These are phyloP conservation scores for Drosophila azteca DNA, from an alignment of 1,140 invertebrate genomes.

Conservation along the genomic window DNA sequence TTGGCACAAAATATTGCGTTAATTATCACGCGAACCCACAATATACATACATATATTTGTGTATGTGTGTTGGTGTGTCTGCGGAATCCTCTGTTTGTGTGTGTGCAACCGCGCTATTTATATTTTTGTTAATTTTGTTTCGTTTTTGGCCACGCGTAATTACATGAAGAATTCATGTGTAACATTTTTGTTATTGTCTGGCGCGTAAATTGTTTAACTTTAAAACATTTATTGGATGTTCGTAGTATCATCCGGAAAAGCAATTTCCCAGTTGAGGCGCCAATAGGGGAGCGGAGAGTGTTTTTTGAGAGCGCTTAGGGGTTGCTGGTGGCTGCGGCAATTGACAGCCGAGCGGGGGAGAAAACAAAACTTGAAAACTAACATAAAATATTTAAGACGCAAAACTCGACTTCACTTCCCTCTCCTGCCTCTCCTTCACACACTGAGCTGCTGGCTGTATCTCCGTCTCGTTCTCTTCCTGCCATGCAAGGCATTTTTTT, in stretches of 20 bases:
- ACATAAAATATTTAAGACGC: constrained; percentile 45
- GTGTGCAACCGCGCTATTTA: constrained; percentile 49
- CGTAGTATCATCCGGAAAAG: constrained; percentile 13
- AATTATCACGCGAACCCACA: constrained; percentile 63
- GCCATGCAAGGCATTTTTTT: constrained; percentile 29
- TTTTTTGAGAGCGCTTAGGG: neutral
- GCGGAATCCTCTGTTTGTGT: too few relatives aligned
- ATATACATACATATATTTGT: constrained; percentile 4
- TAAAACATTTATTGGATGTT: constrained; percentile 55
- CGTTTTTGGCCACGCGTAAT: constrained; percentile 67
- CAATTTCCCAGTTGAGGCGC: constrained; percentile 28
- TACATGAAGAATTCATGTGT: constrained; percentile 77
- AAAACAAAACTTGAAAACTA: constrained; percentile 32
- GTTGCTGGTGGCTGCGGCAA: constrained; percentile 8
- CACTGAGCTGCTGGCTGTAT: too few relatives aligned
- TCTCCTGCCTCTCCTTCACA: neutral
- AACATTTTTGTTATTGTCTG: constrained; percentile 61
- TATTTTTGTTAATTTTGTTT: constrained; percentile 66
- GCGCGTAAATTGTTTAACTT: constrained; percentile 54
- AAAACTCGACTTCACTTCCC: constrained; percentile 2
- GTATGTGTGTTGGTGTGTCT: too few relatives aligned
- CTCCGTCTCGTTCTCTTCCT: neutral
- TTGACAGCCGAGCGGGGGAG: constrained; percentile 22
- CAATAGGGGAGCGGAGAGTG: neutral
- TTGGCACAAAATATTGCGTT: constrained; percentile 72